These are phyloP conservation scores for Tenodera sinensis DNA, from an alignment of 2,888 invertebrate genomes.

Conservation along the genomic window DNA sequence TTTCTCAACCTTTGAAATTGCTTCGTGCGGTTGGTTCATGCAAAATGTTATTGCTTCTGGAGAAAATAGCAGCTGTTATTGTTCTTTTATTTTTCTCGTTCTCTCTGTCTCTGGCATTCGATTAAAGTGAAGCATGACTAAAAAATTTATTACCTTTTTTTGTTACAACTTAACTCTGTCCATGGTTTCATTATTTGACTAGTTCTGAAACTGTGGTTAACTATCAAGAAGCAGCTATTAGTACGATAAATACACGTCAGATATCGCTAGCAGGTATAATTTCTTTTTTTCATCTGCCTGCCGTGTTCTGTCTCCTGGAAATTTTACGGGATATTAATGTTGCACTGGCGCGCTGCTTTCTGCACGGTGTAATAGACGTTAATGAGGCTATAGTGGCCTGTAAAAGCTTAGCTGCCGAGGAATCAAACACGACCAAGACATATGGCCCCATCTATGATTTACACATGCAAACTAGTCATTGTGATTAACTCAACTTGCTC, in stretches of 20 bases:
- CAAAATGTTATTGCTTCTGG: too few species aligned
- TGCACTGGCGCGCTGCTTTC: neutral
- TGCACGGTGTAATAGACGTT: neutral
- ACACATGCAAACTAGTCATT: neutral
- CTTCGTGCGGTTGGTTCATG: too few species aligned
- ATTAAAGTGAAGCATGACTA: too few species aligned
- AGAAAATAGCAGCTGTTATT: too few species aligned
- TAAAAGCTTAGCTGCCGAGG: neutral
- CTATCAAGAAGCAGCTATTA: neutral
- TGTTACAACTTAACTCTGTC: neutral
- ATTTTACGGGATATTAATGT: neutral
- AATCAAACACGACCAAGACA: neutral
- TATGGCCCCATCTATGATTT: neutral
- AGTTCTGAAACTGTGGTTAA: neutral
- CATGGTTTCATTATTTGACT: neutral
- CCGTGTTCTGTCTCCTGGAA: neutral
- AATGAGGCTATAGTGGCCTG: neutral
- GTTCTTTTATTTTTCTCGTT: too few species aligned
- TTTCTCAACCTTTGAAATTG: too few species aligned
- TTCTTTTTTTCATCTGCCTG: neutral
- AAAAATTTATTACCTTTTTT: too few species aligned
- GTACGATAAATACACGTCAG: neutral
- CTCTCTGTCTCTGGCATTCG: too few species aligned
- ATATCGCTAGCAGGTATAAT: neutral
- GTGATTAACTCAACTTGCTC: neutral